Evolutionary conservation across 2,888 invertebrate species (phyloP).

Genomic region (Parascotia fuliginaria): DNA sequence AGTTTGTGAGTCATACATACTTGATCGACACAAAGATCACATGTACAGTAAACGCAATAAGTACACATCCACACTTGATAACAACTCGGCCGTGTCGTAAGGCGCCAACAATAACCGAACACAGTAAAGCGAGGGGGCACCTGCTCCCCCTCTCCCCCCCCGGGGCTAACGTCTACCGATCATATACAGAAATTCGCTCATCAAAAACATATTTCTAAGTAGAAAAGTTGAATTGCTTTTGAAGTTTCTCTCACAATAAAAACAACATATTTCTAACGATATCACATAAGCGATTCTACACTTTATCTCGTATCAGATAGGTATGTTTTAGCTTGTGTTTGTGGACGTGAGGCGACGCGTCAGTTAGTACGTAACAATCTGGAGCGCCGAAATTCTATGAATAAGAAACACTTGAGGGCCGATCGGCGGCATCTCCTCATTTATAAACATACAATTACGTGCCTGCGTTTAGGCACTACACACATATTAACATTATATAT

Average conservation of each 20-base stretch:
- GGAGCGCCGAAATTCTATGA: slow-evolving; percentile 52
- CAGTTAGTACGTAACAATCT: slow-evolving; percentile 42
- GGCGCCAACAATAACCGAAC: slow-evolving; percentile 5
- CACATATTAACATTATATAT: not conserved
- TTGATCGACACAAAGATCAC: not conserved
- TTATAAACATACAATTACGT: slow-evolving; percentile 11
- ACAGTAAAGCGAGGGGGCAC: not conserved
- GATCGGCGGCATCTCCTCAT: slow-evolving; percentile 1
- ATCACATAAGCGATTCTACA: slow-evolving; percentile 7
- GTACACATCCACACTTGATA: slow-evolving; percentile 1
- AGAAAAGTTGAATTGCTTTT: slow-evolving; percentile 57
- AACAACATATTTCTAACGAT: slow-evolving; percentile 19
- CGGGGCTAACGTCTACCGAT: slow-evolving; percentile 37
- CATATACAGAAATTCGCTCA: slow-evolving; percentile 41
- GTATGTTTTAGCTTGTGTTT: slow-evolving; percentile 7
- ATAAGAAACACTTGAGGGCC: slow-evolving; percentile 50
- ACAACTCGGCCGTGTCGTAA: not conserved
- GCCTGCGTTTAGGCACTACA: not conserved
- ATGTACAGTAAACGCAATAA: not conserved
- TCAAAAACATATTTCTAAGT: slow-evolving; percentile 54
- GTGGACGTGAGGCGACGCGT: slow-evolving; percentile 14
- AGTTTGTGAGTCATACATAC: not conserved
- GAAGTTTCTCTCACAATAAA: slow-evolving; percentile 32
- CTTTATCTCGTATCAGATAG: not conserved
- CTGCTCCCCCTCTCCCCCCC: not conserved